Conservation (phyloP, 2,888 invertebrate genomes). For the Helleia helle region DNA sequence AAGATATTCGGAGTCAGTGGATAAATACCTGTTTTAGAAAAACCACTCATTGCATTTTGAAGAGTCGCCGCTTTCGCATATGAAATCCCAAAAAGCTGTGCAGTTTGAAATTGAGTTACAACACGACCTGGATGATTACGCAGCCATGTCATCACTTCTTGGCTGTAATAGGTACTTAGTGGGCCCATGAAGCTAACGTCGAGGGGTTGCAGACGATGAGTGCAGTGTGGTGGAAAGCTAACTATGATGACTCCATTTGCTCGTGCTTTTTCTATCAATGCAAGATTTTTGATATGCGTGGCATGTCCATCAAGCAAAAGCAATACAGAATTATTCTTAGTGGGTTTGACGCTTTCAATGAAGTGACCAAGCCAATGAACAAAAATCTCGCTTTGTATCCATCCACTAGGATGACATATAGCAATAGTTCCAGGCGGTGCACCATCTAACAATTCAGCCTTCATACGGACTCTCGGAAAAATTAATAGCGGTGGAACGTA, state of each 20-base stretch:
- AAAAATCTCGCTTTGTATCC: conserved; percentile 18
- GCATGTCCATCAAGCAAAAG: conserved; percentile 15
- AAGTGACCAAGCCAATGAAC: conserved; percentile 21
- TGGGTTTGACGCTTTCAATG: conserved; percentile 10
- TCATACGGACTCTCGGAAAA: conserved; percentile 10
- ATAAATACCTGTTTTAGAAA: conserved; percentile 10
- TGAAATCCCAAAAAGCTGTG: conserved; percentile 15
- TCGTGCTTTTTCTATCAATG: conserved; percentile 13
- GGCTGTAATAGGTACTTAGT: conserved; percentile 16
- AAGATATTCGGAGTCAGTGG: conserved; percentile 9
- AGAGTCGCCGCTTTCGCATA: conserved; percentile 11
- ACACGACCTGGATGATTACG: conserved; percentile 10
- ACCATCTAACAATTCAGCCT: conserved; percentile 10
- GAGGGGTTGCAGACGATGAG: conserved; percentile 17
- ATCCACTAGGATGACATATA: conserved; percentile 12
- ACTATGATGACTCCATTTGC: conserved; percentile 13
- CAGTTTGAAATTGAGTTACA: conserved; percentile 11
- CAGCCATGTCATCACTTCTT: conserved; percentile 13
- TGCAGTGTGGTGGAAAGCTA: conserved; percentile 17
- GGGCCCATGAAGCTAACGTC: conserved; percentile 16
- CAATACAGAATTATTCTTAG: conserved; percentile 9
- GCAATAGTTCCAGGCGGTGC: conserved; percentile 10
- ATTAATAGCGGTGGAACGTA: conserved; percentile 10
- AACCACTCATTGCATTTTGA: background rate
- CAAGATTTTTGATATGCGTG: conserved; percentile 16